phyloP scores from a whole-genome alignment of 2,113 vertebrate genomes.

The Burhinus oedicnemus region DNA sequence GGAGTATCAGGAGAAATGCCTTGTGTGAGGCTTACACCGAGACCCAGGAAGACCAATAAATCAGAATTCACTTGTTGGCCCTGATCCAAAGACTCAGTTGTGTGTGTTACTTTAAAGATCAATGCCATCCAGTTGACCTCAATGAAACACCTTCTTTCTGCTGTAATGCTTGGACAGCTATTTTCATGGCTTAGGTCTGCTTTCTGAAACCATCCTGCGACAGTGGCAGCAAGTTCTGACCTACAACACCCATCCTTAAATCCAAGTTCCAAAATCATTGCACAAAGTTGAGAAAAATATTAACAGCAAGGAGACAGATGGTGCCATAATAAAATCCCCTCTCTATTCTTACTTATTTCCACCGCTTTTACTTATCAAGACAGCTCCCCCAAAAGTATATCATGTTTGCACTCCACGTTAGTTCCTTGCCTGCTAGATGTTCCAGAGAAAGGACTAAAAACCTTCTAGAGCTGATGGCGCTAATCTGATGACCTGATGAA shows the following conservation, averaged over 20 bases:
- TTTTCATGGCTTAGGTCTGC: background rate
- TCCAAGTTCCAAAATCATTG: background rate
- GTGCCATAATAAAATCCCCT: constrained; percentile 1
- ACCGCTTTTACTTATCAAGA: background rate
- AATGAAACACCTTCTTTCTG: background rate
- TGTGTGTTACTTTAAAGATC: background rate
- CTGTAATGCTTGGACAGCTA: background rate
- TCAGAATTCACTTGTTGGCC: background rate
- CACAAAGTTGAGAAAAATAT: background rate
- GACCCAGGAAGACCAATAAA: background rate
- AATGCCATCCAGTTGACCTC: background rate
- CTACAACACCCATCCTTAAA: background rate
- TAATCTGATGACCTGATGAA: background rate
- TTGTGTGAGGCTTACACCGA: background rate
- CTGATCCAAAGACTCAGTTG: background rate
- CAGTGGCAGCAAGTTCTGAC: background rate
- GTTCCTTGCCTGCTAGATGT: background rate
- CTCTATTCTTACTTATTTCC: background rate
- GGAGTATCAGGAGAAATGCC: background rate
- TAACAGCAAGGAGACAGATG: background rate
- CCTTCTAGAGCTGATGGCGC: background rate
- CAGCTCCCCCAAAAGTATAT: background rate
- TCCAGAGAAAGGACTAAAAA: background rate
- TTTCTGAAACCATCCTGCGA: background rate
- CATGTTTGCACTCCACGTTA: background rate